Percentiles rank a stretch among this genome's conserved stretches.
Conservation (phyloP, 2,797 vertebrate species). For the Euthynnus affinis region DNA sequence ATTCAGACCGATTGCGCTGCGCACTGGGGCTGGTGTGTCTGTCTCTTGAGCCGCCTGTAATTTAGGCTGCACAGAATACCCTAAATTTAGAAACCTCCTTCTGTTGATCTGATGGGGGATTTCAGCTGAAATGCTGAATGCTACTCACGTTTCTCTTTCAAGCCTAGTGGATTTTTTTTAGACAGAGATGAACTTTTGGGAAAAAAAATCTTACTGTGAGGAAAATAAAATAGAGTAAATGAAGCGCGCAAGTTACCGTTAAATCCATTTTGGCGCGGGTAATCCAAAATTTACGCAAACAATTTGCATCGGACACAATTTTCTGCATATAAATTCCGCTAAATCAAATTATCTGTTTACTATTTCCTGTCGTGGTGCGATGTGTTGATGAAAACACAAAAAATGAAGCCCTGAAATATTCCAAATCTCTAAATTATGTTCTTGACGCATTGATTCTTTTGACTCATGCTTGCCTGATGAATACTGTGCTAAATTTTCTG, state of each 20-base stretch:
- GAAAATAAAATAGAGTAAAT: background rate
- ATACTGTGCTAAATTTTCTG: conserved; percentile 44
- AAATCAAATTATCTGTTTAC: background rate
- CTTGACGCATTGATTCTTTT: conserved; percentile 46
- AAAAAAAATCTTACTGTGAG: conserved; percentile 3
- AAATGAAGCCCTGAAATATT: background rate
- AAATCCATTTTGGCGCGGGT: background rate
- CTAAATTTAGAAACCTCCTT: conserved; percentile 13
- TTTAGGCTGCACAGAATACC: background rate
- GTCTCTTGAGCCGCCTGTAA: background rate
- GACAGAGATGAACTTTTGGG: conserved; percentile 56
- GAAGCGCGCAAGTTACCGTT: conserved; percentile 43
- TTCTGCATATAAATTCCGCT: background rate
- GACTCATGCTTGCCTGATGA: conserved; percentile 15
- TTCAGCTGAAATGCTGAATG: background rate
- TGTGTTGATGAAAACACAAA: background rate
- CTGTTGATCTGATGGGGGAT: background rate
- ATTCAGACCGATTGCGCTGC: background rate
- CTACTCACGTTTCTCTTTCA: background rate
- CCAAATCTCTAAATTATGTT: background rate
- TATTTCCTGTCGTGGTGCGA: background rate
- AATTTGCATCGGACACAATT: background rate
- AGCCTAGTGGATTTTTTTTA: background rate
- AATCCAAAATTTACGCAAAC: background rate
- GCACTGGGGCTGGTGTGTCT: background rate